phyloP scores from a whole-genome alignment of 2,113 vertebrate species.

The Gila orcuttii region DNA sequence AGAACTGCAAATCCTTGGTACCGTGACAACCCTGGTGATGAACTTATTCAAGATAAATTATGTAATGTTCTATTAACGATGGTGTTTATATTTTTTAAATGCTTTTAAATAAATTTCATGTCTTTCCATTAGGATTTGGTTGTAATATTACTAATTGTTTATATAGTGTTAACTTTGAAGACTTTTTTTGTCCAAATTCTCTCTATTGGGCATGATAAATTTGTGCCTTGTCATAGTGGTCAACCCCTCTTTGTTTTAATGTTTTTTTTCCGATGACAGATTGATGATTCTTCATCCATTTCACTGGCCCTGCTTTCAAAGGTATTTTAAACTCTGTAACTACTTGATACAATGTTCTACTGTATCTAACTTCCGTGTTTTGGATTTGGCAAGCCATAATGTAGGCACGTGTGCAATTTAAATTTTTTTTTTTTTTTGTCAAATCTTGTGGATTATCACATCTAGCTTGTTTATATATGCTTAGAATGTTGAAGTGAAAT shows the following conservation, averaged over 20 bases:
- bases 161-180: background rate
- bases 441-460: background rate
- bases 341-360: background rate
- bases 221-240: conserved; percentile 66
- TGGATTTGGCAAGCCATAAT: conserved; percentile 4
- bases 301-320: conserved; percentile 91
- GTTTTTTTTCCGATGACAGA: conserved; percentile 91
- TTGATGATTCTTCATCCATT: conserved; percentile 90
- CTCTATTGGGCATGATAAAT: conserved; percentile 26
- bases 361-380: background rate
- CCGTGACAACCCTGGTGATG: too few relatives aligned
- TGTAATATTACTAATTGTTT: background rate
- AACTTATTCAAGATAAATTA: background rate
- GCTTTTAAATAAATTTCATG: background rate
- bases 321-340: conserved; percentile 76
- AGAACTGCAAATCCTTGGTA: too few relatives aligned
- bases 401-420: background rate
- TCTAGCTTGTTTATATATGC: background rate
- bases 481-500: background rate
- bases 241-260: conserved; percentile 82
- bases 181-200: conserved; percentile 23
- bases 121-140: background rate
- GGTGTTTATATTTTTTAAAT: background rate
- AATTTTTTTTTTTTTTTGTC: background rate
- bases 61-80: background rate